These are phyloP conservation scores for Drosophila ananassae DNA, from an alignment of 1,140 invertebrate genomes.

Conservation along the genomic window DNA sequence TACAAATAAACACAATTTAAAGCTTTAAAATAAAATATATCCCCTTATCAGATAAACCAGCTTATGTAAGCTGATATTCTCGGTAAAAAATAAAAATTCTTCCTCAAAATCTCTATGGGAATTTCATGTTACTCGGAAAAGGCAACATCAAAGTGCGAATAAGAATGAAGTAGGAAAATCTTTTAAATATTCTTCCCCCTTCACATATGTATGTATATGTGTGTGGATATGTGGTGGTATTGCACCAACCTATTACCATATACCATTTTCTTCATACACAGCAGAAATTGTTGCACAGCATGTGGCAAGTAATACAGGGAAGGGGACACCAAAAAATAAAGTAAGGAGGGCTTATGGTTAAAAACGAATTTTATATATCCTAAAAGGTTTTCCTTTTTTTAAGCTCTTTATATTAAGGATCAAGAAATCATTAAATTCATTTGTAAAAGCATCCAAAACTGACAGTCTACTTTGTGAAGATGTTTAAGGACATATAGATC, in stretches of 20 bases:
- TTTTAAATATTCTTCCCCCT: constrained; percentile 27
- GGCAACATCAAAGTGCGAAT: constrained; percentile 48
- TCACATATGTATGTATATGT: not conserved
- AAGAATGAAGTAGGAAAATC: constrained; percentile 27
- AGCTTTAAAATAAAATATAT: not conserved
- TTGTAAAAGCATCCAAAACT: too few species aligned
- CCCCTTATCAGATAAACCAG: not conserved
- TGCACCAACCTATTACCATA: constrained; percentile 69
- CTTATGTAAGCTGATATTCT: not conserved
- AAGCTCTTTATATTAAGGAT: not conserved
- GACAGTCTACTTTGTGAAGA: too few species aligned
- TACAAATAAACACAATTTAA: too few species aligned
- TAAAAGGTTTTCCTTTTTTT: not conserved
- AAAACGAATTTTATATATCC: not conserved
- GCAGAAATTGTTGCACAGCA: constrained; percentile 57
- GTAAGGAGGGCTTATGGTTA: too few species aligned
- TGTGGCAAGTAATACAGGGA: constrained; percentile 16
- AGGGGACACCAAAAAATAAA: not conserved
- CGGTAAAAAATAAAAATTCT: not conserved
- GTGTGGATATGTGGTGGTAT: not conserved
- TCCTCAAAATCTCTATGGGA: not conserved
- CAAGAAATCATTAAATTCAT: too few species aligned
- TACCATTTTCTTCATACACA: constrained; percentile 49
- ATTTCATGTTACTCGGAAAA: constrained; percentile 5
- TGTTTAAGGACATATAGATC: too few species aligned